phyloP scores from a whole-genome alignment of 2,888 invertebrate genomes.

The Drosophila koepferae region DNA sequence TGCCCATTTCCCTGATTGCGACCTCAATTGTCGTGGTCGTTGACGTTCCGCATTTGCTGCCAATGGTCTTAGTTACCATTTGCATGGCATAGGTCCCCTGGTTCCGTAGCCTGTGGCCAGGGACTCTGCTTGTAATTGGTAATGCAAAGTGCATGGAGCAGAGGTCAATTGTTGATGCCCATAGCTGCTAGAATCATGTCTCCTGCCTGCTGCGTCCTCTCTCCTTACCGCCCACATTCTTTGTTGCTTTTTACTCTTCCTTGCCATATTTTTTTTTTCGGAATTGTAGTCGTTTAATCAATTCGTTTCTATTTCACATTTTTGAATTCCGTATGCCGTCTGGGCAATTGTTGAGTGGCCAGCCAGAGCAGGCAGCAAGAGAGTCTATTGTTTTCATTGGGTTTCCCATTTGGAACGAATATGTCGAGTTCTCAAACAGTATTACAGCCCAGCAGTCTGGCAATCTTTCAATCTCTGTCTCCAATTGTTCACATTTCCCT shows the following conservation, averaged over 20 bases:
- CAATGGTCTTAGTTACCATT: conserved; percentile 39
- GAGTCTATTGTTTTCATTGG: conserved; percentile 41
- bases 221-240: background rate
- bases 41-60: conserved; percentile 52
- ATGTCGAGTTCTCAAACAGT: conserved; percentile 10
- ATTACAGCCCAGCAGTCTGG: background rate
- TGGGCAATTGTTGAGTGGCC: conserved; percentile 25
- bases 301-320: conserved; percentile 60
- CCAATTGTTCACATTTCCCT: conserved; percentile 23
- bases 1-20: conserved; percentile 60
- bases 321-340: conserved; percentile 36
- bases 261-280: conserved; percentile 2
- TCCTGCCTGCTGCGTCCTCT: conserved; percentile 10
- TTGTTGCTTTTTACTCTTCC: conserved; percentile 8
- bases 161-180: conserved; percentile 52
- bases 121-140: conserved; percentile 65
- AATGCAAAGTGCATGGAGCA: conserved; percentile 73
- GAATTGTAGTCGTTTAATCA: conserved; percentile 57
- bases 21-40: conserved; percentile 72
- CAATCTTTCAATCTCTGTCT: conserved; percentile 32
- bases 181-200: conserved; percentile 9
- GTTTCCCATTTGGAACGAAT: conserved; percentile 16
- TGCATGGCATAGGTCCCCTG: conserved; percentile 19
- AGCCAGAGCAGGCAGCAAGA: background rate
- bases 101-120: conserved; percentile 9